These are phyloP conservation scores for Andricus grossulariae DNA, from an alignment of 1,140 invertebrate genomes.

Conservation along the genomic window DNA sequence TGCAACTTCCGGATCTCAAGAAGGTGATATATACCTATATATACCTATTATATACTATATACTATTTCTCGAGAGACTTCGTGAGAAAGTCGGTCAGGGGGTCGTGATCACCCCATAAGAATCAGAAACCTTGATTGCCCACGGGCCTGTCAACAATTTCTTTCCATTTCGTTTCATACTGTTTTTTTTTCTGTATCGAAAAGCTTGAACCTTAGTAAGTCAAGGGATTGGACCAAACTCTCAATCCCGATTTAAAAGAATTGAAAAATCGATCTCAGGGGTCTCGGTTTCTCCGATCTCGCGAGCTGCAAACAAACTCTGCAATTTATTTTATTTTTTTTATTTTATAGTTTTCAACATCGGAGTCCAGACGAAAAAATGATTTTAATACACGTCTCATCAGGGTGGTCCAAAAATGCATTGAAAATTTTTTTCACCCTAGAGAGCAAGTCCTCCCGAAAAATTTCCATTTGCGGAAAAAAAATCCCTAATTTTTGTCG, in stretches of 20 bases:
- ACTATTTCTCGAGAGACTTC: neutral
- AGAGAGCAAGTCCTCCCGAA: too few species aligned
- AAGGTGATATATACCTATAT: neutral
- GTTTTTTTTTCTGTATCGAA: slow-evolving; percentile 21
- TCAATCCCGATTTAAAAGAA: slow-evolving; percentile 29
- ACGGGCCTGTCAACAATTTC: slow-evolving; percentile 31
- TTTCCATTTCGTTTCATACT: slow-evolving; percentile 33
- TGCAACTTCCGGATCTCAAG: neutral
- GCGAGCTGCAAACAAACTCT: neutral
- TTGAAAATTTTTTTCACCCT: too few species aligned
- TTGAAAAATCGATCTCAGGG: slow-evolving; percentile 21
- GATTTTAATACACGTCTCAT: neutral
- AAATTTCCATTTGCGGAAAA: too few species aligned
- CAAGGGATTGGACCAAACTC: slow-evolving; percentile 29
- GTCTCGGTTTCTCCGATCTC: neutral
- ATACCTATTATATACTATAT: neutral
- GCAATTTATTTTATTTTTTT: neutral
- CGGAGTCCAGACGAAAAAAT: too few species aligned
- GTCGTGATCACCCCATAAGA: slow-evolving; percentile 21
- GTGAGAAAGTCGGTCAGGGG: slow-evolving; percentile 27
- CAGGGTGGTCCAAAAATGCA: too few species aligned
- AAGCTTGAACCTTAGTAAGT: slow-evolving; percentile 34
- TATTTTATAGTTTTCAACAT: neutral
- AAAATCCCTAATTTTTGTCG: too few species aligned
- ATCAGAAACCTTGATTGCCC: slow-evolving; percentile 31